A percentile compares a stretch with the other conserved stretches of the same genome.
phyloP scores from a whole-genome alignment of 2,797 vertebrate genomes.

The Aulostomus chinensis region DNA sequence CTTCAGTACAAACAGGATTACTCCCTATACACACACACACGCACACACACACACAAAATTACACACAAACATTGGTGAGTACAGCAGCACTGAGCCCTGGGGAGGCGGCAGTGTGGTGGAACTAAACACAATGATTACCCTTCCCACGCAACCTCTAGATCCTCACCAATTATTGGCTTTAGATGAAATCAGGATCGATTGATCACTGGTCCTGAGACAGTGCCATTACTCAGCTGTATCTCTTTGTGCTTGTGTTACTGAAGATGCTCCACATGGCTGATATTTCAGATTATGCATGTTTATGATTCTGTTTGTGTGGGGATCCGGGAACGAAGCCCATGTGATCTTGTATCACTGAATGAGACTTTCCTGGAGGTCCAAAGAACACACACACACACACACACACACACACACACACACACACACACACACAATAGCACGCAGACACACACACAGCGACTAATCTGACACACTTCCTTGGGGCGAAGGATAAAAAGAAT shows the following conservation, averaged over 20 bases:
- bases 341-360: constrained; percentile 37
- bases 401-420: constrained; percentile 27
- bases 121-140: constrained; percentile 58
- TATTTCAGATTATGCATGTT: constrained; percentile 5
- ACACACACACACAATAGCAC: constrained; percentile 21
- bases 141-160: constrained; percentile 32
- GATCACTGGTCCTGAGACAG: constrained; percentile 34
- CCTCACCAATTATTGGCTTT: constrained; percentile 51
- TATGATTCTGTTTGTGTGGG: no score
- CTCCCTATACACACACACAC: background rate
- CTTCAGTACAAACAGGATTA: constrained; percentile 24
- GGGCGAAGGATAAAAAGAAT: constrained; percentile 70
- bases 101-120: constrained; percentile 32
- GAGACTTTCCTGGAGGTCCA: constrained; percentile 49
- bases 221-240: constrained; percentile 16
- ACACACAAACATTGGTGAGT: constrained; percentile 16
- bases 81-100: constrained; percentile 10
- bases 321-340: constrained; percentile 19
- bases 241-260: constrained; percentile 13
- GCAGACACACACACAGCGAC: constrained; percentile 17
- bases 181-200: constrained; percentile 49
- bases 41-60: no score
- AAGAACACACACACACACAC: constrained; percentile 2
- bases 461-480: constrained; percentile 61
- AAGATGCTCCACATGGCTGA: background rate